Base-by-base conservation (phyloP, 2,797 vertebrate genomes). In the Sorex maritimensis region DNA sequence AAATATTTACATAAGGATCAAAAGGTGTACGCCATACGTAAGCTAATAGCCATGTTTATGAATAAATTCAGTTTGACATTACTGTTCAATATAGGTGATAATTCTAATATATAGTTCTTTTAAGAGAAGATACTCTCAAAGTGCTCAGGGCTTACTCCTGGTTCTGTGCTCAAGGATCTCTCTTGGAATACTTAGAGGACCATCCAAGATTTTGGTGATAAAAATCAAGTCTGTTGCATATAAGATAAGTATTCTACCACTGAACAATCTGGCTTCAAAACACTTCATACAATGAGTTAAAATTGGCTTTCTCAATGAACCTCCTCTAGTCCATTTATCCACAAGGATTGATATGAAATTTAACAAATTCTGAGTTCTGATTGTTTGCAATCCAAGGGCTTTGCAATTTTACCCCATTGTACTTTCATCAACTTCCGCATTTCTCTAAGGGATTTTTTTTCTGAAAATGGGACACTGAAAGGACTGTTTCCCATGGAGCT, bases 21-120 rank as follows among this genome's bases (percentile, higher is more conserved):
- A 85, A n/a, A 81, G 24, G 86, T 77, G 81, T 75, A 88, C 2
- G 91, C 26, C 26, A 69, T 87, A 34, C 69, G 55, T 86, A 83
- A 95, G 88, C 80, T 84, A 81, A 88, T 88, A 74, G 17, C 44
- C 24, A 5, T 73, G 75, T 80, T 90, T 94, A 81, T 71, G 49
- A 93, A 49, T 93, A 80, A 67, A 34, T 92, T 92, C 85, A 73
- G 9, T 71, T 93, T 75, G 87, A 58, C 30, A 34, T 79, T 5
- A 55, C 17, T 55, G 52, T 55, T 13, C 52, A 55, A 55, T 17
- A 55, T 55, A 55, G 52, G 17, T 55, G 52, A 55, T 55, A 14
- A 55, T 55, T 55, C 17, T 15, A 14, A 14, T 55, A 55, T 55
- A 14, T 55, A 55, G 13, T 55, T 55, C 17, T 5, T 55, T 55